phyloP scores from a whole-genome alignment of 2,888 invertebrate species.

The Escarpia spicata region DNA sequence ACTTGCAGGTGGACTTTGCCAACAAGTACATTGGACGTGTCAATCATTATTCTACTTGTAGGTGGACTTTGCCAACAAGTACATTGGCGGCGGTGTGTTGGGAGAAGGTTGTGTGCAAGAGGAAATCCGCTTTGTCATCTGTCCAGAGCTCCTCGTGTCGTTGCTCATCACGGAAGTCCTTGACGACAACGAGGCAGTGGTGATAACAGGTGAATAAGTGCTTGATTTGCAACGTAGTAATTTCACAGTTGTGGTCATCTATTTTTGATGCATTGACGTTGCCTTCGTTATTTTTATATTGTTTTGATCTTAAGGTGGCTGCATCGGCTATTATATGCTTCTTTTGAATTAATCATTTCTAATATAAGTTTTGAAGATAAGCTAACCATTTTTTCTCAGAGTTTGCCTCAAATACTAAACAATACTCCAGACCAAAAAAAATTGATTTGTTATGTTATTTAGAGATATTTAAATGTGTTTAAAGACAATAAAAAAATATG shows the following conservation, averaged over 20 bases:
- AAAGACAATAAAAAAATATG: no score
- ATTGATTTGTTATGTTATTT: no score
- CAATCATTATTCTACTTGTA: constrained; percentile 74
- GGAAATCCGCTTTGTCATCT: constrained; percentile 94
- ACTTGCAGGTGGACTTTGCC: constrained; percentile 56
- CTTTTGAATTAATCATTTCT: no score
- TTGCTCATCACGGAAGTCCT: constrained; percentile 84
- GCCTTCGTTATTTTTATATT: no score
- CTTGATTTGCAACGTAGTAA: background rate
- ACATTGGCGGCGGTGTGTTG: constrained; percentile 90
- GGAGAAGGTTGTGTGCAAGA: constrained; percentile 93
- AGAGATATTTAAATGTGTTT: no score
- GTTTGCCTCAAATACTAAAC: no score
- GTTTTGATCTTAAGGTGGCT: no score
- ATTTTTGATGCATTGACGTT: no score
- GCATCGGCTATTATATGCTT: no score
- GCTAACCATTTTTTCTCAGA: no score
- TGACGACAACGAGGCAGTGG: constrained; percentile 81
- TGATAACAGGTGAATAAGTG: constrained; percentile 73
- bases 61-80: background rate
- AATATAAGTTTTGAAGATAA: no score
- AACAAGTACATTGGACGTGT: background rate
- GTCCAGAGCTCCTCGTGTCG: constrained; percentile 89
- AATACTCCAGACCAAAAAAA: no score
- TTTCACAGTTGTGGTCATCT: background rate